These are phyloP conservation scores for Platysternon megacephalum DNA, from an alignment of 2,113 vertebrate species.

Conservation along the genomic window DNA sequence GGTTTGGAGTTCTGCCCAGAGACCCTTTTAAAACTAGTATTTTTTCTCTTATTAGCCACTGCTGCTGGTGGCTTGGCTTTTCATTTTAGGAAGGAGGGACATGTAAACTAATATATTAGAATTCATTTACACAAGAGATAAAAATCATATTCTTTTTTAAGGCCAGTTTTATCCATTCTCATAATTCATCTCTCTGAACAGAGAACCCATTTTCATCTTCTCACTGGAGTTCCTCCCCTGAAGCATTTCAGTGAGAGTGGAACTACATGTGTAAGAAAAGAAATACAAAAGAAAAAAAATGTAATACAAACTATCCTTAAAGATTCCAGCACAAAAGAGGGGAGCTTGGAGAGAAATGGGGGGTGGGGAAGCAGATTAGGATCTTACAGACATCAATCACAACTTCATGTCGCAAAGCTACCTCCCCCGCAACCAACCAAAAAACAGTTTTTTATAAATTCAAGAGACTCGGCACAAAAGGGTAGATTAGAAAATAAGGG, in stretches of 20 bases:
- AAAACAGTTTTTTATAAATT: no score
- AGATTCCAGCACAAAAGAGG: not conserved
- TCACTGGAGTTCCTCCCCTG: not conserved
- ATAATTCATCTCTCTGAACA: not conserved
- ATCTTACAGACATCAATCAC: not conserved
- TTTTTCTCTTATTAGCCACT: not conserved
- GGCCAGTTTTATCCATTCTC: not conserved
- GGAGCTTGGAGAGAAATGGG: not conserved
- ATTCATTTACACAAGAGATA: not conserved
- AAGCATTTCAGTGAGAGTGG: not conserved
- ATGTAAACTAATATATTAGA: not conserved
- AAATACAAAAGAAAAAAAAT: not conserved
- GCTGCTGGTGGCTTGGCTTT: not conserved
- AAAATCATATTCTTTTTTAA: not conserved
- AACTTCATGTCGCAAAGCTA: no score
- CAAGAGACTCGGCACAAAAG: not conserved
- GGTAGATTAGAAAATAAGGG: not conserved
- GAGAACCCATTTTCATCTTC: not conserved
- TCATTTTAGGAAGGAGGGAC: not conserved
- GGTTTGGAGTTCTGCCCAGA: not conserved
- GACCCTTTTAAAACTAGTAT: not conserved
- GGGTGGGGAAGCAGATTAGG: not conserved
- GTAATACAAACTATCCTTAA: not conserved
- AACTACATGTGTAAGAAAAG: not conserved
- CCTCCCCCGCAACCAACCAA: no score